Percentiles rank a stretch among this genome's conserved stretches.
phyloP scores from a whole-genome alignment of 64 coral and sea anemone species.

The Astreopora myriophthalma region DNA sequence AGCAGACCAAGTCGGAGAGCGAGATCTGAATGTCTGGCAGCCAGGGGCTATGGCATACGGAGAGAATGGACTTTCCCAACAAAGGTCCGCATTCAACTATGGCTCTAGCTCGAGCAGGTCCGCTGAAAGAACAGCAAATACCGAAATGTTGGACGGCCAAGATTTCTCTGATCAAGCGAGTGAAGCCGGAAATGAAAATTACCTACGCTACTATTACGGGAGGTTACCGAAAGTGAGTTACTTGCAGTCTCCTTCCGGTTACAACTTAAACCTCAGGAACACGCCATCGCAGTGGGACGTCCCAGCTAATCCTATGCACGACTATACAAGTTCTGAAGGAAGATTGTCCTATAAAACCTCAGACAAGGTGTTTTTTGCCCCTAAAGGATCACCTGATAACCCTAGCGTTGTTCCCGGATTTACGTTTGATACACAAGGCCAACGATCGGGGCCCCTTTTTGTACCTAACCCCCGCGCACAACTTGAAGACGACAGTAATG shows the following conservation, averaged over 20 bases:
- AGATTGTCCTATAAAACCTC: background rate
- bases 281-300: background rate
- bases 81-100: background rate
- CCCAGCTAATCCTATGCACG: background rate
- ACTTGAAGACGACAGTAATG: background rate
- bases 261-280: background rate
- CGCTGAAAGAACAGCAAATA: background rate
- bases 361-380: background rate
- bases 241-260: background rate
- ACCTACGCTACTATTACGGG: background rate
- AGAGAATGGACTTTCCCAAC: background rate
- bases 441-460: background rate
- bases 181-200: background rate
- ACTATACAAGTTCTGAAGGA: background rate
- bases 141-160: background rate
- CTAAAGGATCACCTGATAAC: background rate
- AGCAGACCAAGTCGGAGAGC: background rate
- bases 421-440: slow-evolving; percentile 17
- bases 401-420: background rate
- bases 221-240: background rate
- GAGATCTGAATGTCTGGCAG: background rate
- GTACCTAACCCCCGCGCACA: background rate
- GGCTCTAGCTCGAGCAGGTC: background rate
- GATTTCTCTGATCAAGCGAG: background rate
- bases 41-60: background rate